Evolutionary conservation across 1,140 invertebrate genomes (phyloP).

Genomic region (Macrostomum lignano): DNA sequence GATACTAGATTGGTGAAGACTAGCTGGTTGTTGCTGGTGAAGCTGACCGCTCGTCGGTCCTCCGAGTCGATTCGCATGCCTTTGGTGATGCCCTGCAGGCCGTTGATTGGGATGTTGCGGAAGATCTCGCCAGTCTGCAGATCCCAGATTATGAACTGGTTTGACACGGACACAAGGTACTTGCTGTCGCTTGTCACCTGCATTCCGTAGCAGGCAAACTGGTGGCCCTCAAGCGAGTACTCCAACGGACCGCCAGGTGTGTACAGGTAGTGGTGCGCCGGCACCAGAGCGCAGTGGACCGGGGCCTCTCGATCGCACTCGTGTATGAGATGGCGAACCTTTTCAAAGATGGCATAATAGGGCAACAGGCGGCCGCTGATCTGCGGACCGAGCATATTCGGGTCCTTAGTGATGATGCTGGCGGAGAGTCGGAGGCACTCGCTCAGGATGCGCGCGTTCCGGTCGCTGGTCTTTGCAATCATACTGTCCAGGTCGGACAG

Average conservation of each 20-base stretch:
- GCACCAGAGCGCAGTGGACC: conserved; percentile 56
- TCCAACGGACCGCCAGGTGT: conserved; percentile 85
- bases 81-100: too few species aligned
- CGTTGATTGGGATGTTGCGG: conserved; percentile 31
- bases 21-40: too few species aligned
- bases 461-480: conserved; percentile 37
- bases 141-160: conserved; percentile 87
- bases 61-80: too few species aligned
- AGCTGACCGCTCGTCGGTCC: too few species aligned
- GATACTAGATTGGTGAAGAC: too few species aligned
- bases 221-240: conserved; percentile 84
- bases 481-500: conserved; percentile 83
- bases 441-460: conserved; percentile 65
- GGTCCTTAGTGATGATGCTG: conserved; percentile 46
- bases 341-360: conserved; percentile 25
- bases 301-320: conserved; percentile 56
- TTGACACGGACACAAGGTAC: conserved; percentile 78
- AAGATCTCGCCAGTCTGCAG: conserved; percentile 66
- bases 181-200: conserved; percentile 61
- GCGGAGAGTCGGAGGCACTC: conserved; percentile 51
- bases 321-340: conserved; percentile 49
- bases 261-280: conserved; percentile 71
- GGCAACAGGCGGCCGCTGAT: conserved; percentile 65
- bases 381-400: conserved; percentile 79
- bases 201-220: conserved; percentile 83